Base-by-base conservation (phyloP, 2,113 vertebrate genomes). In the Hydrochoerus hydrochaeris region DNA sequence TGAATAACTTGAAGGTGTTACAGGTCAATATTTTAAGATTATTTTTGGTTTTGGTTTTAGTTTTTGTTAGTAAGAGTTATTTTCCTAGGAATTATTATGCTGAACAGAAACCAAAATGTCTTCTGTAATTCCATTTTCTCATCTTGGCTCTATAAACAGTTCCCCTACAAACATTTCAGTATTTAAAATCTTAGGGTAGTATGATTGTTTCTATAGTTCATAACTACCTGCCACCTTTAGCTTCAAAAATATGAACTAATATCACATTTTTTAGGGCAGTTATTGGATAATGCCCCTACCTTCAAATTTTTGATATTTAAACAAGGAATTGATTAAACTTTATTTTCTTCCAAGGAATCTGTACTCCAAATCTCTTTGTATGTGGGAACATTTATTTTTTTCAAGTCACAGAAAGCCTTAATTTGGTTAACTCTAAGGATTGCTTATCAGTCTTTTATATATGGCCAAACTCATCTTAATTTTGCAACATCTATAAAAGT, bases 381-480 rank as follows among this genome's bases (percentile, higher is more conserved):
- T 17, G 93, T 44, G 75, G 3, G 3, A 58, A 22, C 5, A 63
- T 30, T 57, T 93, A 80, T 58, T 77, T 69, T 44, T 63, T 85
- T 65, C 81, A 92, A 93, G 60, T 46, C 73, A 22, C 44, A 87
- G 49, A 71, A 65, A 91, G n/a, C n/a, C 5, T 16, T 41, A 84
- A 24, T 73, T 78, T 12, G 46, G 41, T 85, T 65, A 88, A 85
- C 9, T n/a, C 5, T 58, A 10, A 32, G 32, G 65, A 77, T 24
- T 82, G 30, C 62, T 57, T 89, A 46, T 58, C 83, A 22, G 44
- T 78, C 52, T 78, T 49, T 97, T 93, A 93, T 86, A 91, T 92
- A 85, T 85, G 11, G 57, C 41, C n/a, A 96, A 85, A 65, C 41
- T 8, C 77, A 94, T 95, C 88, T 97, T 96, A 85, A 97, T 94